These are phyloP conservation scores for Orius insidiosus DNA, from an alignment of 1,140 invertebrate species.

Conservation along the genomic window DNA sequence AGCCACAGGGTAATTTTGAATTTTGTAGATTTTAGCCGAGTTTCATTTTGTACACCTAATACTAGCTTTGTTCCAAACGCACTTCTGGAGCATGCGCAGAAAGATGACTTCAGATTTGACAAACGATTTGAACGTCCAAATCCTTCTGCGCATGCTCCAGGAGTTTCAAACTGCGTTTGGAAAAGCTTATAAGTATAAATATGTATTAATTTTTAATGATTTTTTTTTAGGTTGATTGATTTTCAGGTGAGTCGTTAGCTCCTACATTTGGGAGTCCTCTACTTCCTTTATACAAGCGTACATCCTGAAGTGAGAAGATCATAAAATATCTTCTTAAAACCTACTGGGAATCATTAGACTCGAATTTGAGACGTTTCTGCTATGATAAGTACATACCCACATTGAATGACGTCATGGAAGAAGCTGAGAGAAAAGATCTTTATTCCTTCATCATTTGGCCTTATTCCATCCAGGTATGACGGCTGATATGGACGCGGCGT, in stretches of 20 bases:
- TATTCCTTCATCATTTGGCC: not conserved
- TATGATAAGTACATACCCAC: not conserved
- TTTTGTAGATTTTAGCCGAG: too few species aligned
- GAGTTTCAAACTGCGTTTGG: too few species aligned
- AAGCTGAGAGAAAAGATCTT: not conserved
- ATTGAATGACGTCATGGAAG: not conserved
- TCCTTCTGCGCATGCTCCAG: too few species aligned
- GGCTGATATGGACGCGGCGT: not conserved
- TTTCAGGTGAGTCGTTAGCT: constrained; percentile 1
- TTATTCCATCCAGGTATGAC: not conserved
- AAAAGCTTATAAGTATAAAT: too few species aligned
- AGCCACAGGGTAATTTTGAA: too few species aligned
- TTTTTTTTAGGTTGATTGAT: not conserved
- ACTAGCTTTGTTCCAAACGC: too few species aligned
- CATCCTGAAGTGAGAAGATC: not conserved
- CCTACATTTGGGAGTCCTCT: not conserved
- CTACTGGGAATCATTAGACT: not conserved
- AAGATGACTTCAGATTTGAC: too few species aligned
- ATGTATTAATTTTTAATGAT: too few species aligned
- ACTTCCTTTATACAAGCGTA: constrained; percentile 3
- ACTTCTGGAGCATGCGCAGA: too few species aligned
- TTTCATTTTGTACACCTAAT: too few species aligned
- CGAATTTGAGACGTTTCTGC: not conserved
- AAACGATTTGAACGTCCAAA: too few species aligned
- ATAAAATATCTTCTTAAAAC: not conserved